Conservation (phyloP, 1,140 invertebrate genomes). For the Idris sp. region DNA sequence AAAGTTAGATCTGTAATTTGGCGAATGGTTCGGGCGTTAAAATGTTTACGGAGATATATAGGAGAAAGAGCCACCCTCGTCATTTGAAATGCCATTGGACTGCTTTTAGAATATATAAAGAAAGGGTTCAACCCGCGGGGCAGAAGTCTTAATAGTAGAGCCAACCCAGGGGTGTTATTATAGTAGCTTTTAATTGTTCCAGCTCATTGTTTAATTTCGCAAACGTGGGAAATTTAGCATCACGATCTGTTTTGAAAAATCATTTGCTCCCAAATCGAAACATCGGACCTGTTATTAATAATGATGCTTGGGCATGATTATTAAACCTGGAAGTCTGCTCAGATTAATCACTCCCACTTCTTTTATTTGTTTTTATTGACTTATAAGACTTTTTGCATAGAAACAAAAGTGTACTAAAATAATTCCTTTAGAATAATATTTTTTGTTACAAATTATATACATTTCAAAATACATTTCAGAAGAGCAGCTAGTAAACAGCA, state of each 20-base stretch:
- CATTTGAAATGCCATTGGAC: constrained; percentile 68
- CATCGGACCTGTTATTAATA: constrained; percentile 50
- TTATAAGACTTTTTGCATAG: too few species aligned
- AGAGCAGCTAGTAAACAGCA: too few species aligned
- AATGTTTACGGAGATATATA: constrained; percentile 72
- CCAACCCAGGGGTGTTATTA: constrained; percentile 68
- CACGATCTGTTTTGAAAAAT: constrained; percentile 47
- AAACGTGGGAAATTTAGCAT: constrained; percentile 63
- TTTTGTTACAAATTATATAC: too few species aligned
- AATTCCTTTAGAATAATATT: too few species aligned
- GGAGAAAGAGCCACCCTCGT: constrained; percentile 74
- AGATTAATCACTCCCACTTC: constrained; percentile 28
- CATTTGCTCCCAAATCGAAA: constrained; percentile 48
- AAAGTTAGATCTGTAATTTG: constrained; percentile 70
- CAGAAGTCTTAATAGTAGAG: constrained; percentile 63
- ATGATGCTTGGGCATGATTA: constrained; percentile 24
- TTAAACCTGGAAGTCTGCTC: constrained; percentile 8
- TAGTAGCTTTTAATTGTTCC: constrained; percentile 70
- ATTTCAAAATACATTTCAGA: too few species aligned
- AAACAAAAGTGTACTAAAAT: too few species aligned
- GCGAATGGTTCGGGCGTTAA: constrained; percentile 74
- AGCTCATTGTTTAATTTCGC: constrained; percentile 57
- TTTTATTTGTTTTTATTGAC: constrained; percentile 1
- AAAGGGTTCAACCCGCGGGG: constrained; percentile 66
- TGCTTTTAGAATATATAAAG: constrained; percentile 62